These are phyloP conservation scores for Oscheius sp. DNA, from an alignment of 2,888 invertebrate genomes.

Conservation along the genomic window DNA sequence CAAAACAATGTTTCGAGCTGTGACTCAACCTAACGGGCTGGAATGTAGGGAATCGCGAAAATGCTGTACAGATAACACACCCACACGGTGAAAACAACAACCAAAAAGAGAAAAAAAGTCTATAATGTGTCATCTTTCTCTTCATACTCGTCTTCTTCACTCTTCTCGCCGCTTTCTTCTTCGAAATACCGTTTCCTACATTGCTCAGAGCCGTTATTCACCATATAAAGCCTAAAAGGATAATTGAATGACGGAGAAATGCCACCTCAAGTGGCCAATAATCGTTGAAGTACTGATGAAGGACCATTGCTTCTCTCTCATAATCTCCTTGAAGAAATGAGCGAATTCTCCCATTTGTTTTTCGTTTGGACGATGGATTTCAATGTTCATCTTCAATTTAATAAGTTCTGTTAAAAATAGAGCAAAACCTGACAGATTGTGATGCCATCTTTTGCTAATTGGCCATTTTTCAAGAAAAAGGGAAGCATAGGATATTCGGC, in stretches of 20 bases:
- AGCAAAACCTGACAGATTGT: slow-evolving; percentile 44
- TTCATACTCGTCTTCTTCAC: background rate
- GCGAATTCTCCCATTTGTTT: slow-evolving; percentile 28
- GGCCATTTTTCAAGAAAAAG: slow-evolving; percentile 39
- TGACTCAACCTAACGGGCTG: no score
- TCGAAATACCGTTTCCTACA: slow-evolving; percentile 40
- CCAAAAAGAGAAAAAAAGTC: no score
- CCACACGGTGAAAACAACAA: no score
- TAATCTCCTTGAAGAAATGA: slow-evolving; percentile 6
- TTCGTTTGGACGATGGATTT: slow-evolving; percentile 44
- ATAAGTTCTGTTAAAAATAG: background rate
- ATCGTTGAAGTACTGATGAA: slow-evolving; percentile 26
- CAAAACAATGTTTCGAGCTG: no score
- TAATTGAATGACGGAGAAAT: no score
- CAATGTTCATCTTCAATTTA: slow-evolving; percentile 47
- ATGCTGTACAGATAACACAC: no score
- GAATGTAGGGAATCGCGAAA: no score
- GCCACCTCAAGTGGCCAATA: slow-evolving; percentile 27
- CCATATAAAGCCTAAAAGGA: slow-evolving; percentile 46
- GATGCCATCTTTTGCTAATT: slow-evolving; percentile 35
- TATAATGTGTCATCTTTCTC: background rate
- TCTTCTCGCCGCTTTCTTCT: slow-evolving; percentile 1
- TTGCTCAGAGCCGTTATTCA: slow-evolving; percentile 39
- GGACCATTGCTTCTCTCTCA: slow-evolving; percentile 15
- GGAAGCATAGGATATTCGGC: slow-evolving; percentile 48